Conservation (phyloP, 1,140 invertebrate species). For the Eciton burchellii region DNA sequence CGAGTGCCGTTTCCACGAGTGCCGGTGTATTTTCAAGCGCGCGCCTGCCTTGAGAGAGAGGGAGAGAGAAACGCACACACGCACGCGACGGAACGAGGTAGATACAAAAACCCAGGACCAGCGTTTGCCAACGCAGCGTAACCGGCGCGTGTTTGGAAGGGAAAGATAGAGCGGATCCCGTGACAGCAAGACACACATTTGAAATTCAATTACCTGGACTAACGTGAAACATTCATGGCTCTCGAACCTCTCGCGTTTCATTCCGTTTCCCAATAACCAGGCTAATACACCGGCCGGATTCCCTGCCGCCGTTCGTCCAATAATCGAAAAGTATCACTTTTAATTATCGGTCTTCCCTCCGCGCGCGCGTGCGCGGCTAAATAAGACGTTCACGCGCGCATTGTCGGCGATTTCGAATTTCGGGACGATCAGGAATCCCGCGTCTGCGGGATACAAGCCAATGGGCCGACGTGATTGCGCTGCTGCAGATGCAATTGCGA, state of each 20-base stretch:
- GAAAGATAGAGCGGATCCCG: slow-evolving; percentile 45
- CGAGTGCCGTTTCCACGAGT: slow-evolving; percentile 25
- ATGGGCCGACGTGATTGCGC: no score
- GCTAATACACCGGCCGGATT: slow-evolving; percentile 16
- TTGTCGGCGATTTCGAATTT: slow-evolving; percentile 10
- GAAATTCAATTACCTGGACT: slow-evolving; percentile 41
- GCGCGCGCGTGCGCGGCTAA: no score
- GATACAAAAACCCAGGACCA: slow-evolving; percentile 25
- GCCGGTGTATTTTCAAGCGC: slow-evolving; percentile 37
- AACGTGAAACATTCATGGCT: slow-evolving; percentile 17
- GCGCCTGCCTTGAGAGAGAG: slow-evolving; percentile 18
- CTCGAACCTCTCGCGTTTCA: slow-evolving; percentile 5
- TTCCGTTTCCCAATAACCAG: slow-evolving; percentile 14
- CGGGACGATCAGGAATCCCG: not conserved
- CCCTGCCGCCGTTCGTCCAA: not conserved
- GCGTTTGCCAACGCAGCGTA: slow-evolving; percentile 31
- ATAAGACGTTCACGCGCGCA: not conserved
- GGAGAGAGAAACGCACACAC: no score
- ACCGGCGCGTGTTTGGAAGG: slow-evolving; percentile 41
- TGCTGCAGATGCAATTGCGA: not conserved
- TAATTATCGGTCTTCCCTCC: not conserved
- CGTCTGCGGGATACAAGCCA: no score
- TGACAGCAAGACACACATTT: slow-evolving; percentile 45
- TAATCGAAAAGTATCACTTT: slow-evolving; percentile 15
- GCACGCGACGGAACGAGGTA: slow-evolving; percentile 21